Percentiles rank a stretch among this genome's conserved stretches.
Evolutionary conservation across 2,113 vertebrate genomes (phyloP).

Genomic region (Dicrurus megarhynchus): DNA sequence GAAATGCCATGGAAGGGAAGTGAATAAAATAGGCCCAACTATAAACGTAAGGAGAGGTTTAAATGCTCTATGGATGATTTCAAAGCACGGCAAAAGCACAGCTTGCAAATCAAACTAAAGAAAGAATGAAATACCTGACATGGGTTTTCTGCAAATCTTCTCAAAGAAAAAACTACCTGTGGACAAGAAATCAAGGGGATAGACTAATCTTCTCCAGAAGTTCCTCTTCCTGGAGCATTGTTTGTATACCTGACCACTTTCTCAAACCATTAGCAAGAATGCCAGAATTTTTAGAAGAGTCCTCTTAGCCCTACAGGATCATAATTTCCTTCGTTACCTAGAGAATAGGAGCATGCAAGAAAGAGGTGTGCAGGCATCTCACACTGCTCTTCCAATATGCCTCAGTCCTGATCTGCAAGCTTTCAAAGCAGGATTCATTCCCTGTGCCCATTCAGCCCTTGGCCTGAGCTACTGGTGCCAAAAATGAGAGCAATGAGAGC

Average conservation of each 20-base stretch:
- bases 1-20: background rate
- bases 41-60: background rate
- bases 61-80: background rate
- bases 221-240: background rate
- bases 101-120: background rate
- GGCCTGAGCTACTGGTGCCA: slow-evolving; percentile 9
- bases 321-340: background rate
- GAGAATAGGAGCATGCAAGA: background rate
- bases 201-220: background rate
- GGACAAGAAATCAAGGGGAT: background rate
- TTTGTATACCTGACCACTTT: background rate
- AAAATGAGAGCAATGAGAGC: background rate
- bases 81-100: background rate
- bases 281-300: background rate
- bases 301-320: background rate
- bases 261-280: background rate
- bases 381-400: background rate
- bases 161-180: background rate
- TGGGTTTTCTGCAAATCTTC: background rate
- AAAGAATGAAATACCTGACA: background rate
- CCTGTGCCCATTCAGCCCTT: background rate
- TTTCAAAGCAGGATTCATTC: slow-evolving; percentile 5
- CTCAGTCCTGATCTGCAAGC: background rate
- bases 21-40: background rate
- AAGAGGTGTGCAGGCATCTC: background rate